These are phyloP conservation scores for Xanthorhoe designata DNA, from an alignment of 2,888 invertebrate genomes.

Conservation along the genomic window DNA sequence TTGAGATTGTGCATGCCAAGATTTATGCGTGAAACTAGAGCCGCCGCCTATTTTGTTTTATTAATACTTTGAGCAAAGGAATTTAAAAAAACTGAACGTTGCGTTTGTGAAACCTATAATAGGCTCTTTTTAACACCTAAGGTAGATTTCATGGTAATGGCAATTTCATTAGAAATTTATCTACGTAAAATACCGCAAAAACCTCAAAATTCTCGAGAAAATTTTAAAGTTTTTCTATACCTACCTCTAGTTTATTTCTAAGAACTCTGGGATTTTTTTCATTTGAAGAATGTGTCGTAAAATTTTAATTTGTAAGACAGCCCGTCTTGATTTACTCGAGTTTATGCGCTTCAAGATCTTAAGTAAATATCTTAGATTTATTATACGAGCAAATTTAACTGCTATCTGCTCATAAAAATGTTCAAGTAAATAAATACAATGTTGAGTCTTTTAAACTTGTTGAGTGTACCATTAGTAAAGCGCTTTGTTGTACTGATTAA, in stretches of 20 bases:
- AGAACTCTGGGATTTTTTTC: neutral
- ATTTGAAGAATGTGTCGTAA: neutral
- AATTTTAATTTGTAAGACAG: conserved; percentile 4
- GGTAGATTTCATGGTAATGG: too few relatives aligned
- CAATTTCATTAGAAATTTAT: too few relatives aligned
- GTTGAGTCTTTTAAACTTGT: conserved; percentile 2
- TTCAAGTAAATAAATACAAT: conserved; percentile 10
- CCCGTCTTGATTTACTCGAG: neutral
- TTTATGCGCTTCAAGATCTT: conserved; percentile 6
- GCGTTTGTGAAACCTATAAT: too few relatives aligned
- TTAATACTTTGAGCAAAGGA: too few relatives aligned
- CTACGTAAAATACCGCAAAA: too few relatives aligned
- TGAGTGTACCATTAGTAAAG: neutral
- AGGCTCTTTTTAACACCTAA: too few relatives aligned
- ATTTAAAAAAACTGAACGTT: too few relatives aligned
- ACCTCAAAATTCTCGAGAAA: too few relatives aligned
- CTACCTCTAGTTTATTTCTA: neutral
- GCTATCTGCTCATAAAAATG: conserved; percentile 12
- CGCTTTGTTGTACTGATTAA: neutral
- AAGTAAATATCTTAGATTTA: conserved; percentile 12
- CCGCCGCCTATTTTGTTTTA: too few relatives aligned
- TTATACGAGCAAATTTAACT: conserved; percentile 8
- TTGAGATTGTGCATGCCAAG: too few relatives aligned
- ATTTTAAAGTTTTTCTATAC: neutral
- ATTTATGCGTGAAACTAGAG: too few relatives aligned